Base-by-base conservation (phyloP, 2,888 invertebrate genomes). In the Scotopteryx bipunctaria region DNA sequence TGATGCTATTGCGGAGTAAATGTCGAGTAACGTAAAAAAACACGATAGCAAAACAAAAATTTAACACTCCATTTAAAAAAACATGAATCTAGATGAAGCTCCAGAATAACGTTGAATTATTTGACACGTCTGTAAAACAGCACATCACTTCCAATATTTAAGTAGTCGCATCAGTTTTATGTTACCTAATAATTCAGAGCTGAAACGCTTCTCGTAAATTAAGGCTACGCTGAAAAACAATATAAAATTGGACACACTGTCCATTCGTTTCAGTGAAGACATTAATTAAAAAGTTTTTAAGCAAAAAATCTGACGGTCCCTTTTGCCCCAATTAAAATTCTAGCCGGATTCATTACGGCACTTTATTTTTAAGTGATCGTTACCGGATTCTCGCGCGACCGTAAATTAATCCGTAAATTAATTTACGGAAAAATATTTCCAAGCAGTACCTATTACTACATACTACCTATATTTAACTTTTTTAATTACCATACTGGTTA, bases 261-360 rank as follows among this genome's bases (percentile, higher is more conserved):
- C 69, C 67, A 73, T 78, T 71, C 78, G 72, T 78, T 76, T 72
- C 78, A 76, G 65, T 72, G 71, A 69, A 71, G 79, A 69, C 76
- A 80, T 86, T 84, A 86, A 87, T 87, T 87, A 86, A 84, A 84
- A 87, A 87, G 81, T 85, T 86, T 77, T 74, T 65, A 71, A 66
- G 66, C 67, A 69, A 79, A 79, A 78, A 78, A 70, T n/a, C 23
- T 35, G 21, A 17, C 68, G 62, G 60, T 54, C 63, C 61, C 59
- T 58, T 66, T 68, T 66, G 70, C 64, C 68, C 83, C 85, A 86
- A 86, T 86, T 86, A 86, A 86, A 83, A 86, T 81, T 83, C 80
- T 83, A 81, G 75, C 78, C 64, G 76, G 73, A 71, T 83, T 85
- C 81, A 85, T 85, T 83, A 83, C 71, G 67, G 62, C 73, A 72